phyloP scores from a whole-genome alignment of 2,888 invertebrate species.

The Apocheima hispidaria region DNA sequence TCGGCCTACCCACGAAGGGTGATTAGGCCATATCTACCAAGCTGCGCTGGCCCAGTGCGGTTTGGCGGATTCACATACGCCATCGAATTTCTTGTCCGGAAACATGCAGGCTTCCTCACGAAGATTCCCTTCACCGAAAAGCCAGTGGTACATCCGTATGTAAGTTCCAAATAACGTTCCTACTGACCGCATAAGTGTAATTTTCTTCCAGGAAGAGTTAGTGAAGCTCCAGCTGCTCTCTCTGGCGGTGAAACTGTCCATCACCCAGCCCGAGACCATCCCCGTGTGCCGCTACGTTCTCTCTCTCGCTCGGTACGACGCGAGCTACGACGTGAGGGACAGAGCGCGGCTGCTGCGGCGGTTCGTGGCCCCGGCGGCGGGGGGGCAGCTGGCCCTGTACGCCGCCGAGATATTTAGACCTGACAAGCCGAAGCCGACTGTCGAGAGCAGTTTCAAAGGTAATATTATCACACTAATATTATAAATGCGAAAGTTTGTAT shows the following conservation, averaged over 20 bases:
- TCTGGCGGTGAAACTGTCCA: slow-evolving; percentile 96
- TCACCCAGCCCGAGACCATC: slow-evolving; percentile 94
- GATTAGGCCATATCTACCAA: no score
- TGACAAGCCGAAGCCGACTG: slow-evolving; percentile 96
- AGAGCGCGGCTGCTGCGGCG: slow-evolving; percentile 95
- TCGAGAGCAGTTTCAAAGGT: slow-evolving; percentile 94
- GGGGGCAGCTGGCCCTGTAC: slow-evolving; percentile 86
- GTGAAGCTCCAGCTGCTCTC: slow-evolving; percentile 98
- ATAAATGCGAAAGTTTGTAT: no score
- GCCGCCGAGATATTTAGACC: slow-evolving; percentile 95
- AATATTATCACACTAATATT: not conserved
- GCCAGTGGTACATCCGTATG: no score
- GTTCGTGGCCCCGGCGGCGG: slow-evolving; percentile 62
- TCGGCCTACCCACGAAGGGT: no score
- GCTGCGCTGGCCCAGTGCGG: no score
- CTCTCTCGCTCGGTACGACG: slow-evolving; percentile 97
- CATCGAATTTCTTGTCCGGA: no score
- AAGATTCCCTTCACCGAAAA: no score
- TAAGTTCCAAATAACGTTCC: no score
- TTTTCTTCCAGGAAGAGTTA: slow-evolving; percentile 91
- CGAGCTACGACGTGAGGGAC: slow-evolving; percentile 98
- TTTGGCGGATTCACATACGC: no score
- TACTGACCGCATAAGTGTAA: no score
- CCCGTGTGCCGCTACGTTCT: slow-evolving; percentile 97
- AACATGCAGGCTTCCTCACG: no score